Base-by-base conservation (phyloP, 2,888 invertebrate species). In the Aspidiotus rigidus region DNA sequence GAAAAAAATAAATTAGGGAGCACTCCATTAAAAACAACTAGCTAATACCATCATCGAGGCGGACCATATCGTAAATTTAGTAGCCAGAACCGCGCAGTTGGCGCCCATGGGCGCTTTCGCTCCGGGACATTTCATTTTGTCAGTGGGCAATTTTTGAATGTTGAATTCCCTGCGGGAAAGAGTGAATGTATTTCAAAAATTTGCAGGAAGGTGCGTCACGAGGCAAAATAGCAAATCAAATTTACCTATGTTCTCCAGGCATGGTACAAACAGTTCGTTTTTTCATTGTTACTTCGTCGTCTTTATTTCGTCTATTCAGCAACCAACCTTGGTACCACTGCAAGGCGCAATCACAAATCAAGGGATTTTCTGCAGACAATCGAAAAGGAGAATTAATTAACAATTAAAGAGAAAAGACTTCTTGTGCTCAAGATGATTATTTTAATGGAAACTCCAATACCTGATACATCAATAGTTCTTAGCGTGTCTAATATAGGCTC, bases 251-350 rank as follows among this genome's bases (percentile, higher is more conserved):
- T 76, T 91, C 90, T 74, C 82, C 81, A 57, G 82, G 80, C 89
- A 91, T 90, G 72, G 86, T 87, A 79, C 91, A 92, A 61, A 90
- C 82, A 5, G 90, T 89, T 69, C 88, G 84, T 77, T 90, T 91
- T 81, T 90, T 90, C 84, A 90, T 90, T 84, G 90, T 89, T 86
- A 89, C 86, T 77, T 91, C 90, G 78, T 90, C 91, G 76, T 91
- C 90, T 72, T 88, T 86, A 78, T 89, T 88, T 66, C 87, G 84
- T 39, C 90, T 81, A 71, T 86, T 87, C 72, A 86, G 83, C 74
- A 92, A 78, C 86, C 93, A 89, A 67, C 85, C 86, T 71, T 88
- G 86, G 79, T 93, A 91, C 93, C 94, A 94, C 64, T 86, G 85
- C 74, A 94, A 80, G 75, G 92, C 90, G 77, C 93, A 94, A 75